Percentiles rank a stretch among this genome's conserved stretches.
Evolutionary conservation across 2,888 invertebrate species (phyloP).

Genomic region (Andrena haemorrhoa): DNA sequence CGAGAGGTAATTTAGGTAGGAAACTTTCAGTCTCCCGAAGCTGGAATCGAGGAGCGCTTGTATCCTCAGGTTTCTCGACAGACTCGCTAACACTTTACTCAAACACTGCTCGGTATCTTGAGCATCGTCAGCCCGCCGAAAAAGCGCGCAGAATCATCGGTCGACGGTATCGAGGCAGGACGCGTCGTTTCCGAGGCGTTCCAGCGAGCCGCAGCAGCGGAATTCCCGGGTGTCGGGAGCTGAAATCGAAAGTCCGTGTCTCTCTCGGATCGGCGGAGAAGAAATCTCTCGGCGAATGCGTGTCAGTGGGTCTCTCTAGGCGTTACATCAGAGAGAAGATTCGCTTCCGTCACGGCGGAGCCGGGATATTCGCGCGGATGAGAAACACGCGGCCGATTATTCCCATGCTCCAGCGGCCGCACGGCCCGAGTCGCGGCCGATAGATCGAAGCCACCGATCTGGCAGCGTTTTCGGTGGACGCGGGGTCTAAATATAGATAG

Average conservation of each 20-base stretch:
- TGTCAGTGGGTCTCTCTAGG: slow-evolving; percentile 79
- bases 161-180: not conserved
- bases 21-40: not conserved
- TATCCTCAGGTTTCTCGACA: not conserved
- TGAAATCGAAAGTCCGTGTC: slow-evolving; percentile 59
- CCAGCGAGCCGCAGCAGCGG: not conserved
- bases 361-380: slow-evolving; percentile 46
- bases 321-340: slow-evolving; percentile 79
- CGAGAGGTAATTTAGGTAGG: no score
- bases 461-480: not conserved
- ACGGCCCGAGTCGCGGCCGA: slow-evolving; percentile 8
- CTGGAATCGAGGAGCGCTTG: not conserved
- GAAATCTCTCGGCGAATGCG: slow-evolving; percentile 68
- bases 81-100: slow-evolving; percentile 7
- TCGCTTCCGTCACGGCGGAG: slow-evolving; percentile 77
- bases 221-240: slow-evolving; percentile 18
- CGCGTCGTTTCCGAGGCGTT: not conserved
- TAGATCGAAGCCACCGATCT: slow-evolving; percentile 1
- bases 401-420: slow-evolving; percentile 58
- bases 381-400: slow-evolving; percentile 55
- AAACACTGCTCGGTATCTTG: not conserved
- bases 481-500: slow-evolving; percentile 31
- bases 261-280: slow-evolving; percentile 36
- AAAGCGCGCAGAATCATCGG: slow-evolving; percentile 8
- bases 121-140: no score